phyloP scores from a whole-genome alignment of 1,140 invertebrate species.

The Saccostrea cuccullata region DNA sequence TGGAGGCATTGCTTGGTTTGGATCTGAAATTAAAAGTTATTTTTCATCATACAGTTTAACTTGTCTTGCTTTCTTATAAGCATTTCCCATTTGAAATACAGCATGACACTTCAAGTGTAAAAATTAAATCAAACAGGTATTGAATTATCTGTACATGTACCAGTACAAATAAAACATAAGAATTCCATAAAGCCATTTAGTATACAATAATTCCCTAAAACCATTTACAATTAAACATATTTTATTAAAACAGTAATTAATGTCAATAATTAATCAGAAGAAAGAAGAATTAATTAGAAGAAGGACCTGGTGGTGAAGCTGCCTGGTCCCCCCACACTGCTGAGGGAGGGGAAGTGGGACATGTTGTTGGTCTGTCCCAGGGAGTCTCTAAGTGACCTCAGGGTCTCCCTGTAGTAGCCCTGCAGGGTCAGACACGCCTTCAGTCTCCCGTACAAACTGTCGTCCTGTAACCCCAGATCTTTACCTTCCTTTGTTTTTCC shows the following conservation, averaged over 20 bases:
- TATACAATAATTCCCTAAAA: too few species aligned
- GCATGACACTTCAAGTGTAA: too few species aligned
- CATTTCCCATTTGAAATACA: background rate
- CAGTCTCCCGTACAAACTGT: constrained; percentile 72
- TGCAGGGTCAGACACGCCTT: constrained; percentile 75
- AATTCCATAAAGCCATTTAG: too few species aligned
- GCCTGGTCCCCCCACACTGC: constrained; percentile 71
- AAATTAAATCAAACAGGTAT: too few species aligned
- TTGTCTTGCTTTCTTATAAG: background rate
- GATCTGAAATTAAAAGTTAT: constrained; percentile 46
- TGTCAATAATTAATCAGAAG: too few species aligned
- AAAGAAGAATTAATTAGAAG: too few species aligned
- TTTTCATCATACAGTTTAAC: background rate
- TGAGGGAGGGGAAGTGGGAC: constrained; percentile 76
- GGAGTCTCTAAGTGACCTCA: constrained; percentile 73
- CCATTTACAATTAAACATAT: too few species aligned
- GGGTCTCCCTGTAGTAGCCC: constrained; percentile 72
- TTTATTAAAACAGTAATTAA: too few species aligned
- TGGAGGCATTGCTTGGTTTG: constrained; percentile 54
- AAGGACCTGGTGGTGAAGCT: constrained; percentile 63
- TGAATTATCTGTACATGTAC: too few species aligned
- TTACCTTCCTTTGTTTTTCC: constrained; percentile 67
- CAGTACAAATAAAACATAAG: too few species aligned
- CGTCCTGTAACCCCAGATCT: constrained; percentile 66
- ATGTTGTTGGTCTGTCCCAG: constrained; percentile 72